These are phyloP conservation scores for Zoroaster sp. DNA, from an alignment of 53 echinoderm and acorn worm species.

Conservation along the genomic window DNA sequence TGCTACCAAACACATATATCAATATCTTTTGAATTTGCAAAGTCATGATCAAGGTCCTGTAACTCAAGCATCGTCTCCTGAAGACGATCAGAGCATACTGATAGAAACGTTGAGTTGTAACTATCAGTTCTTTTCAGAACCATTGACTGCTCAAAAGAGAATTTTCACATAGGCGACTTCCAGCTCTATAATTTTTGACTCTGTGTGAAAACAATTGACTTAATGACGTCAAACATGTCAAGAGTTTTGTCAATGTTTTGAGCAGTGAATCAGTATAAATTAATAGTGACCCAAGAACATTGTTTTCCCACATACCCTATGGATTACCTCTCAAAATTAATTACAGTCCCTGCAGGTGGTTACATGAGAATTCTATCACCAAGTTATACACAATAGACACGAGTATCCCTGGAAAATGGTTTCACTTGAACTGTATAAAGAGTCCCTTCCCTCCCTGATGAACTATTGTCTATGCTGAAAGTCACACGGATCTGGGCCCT, in stretches of 20 bases:
- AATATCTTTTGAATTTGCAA: too few species aligned
- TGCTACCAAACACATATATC: too few species aligned
- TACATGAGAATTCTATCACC: conserved; percentile 1
- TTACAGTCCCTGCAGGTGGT: conserved; percentile 47
- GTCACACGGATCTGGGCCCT: conserved; percentile 4
- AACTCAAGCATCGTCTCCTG: too few species aligned
- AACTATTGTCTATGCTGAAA: background rate
- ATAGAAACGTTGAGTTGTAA: too few species aligned
- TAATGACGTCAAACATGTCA: background rate
- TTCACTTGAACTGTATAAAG: background rate
- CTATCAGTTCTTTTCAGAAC: too few species aligned
- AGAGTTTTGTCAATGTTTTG: background rate
- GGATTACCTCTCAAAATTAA: conserved; percentile 35
- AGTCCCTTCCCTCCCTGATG: background rate
- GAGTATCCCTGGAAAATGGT: background rate
- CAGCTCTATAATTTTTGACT: too few species aligned
- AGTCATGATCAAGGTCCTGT: too few species aligned
- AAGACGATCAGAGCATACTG: too few species aligned
- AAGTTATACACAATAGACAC: background rate
- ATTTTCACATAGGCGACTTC: too few species aligned
- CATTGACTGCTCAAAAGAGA: too few species aligned
- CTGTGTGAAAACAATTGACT: background rate
- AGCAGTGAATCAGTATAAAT: background rate
- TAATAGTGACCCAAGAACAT: background rate
- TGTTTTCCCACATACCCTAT: background rate